A percentile compares a stretch with the other conserved stretches of the same genome.
Evolutionary conservation across 1,140 invertebrate species (phyloP).

Genomic region (Zaprionus nigranus): DNA sequence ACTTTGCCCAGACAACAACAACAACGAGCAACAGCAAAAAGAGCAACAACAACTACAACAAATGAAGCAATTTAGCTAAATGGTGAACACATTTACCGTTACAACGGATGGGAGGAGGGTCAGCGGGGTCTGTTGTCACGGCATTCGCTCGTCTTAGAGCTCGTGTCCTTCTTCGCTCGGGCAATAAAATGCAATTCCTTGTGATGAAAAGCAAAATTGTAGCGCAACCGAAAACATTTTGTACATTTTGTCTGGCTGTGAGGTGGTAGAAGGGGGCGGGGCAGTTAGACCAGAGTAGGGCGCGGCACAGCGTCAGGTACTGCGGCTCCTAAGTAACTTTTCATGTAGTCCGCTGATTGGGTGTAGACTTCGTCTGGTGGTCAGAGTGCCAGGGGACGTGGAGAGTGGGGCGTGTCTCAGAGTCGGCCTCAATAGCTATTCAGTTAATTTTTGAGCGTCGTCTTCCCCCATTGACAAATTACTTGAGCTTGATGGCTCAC

Average conservation of each 20-base stretch:
- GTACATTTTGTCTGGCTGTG: conserved; percentile 9
- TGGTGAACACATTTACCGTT: conserved; percentile 22
- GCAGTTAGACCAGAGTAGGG: not conserved
- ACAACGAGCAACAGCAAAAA: too few species aligned
- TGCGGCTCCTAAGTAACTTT: conserved; percentile 60
- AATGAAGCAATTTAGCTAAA: conserved; percentile 42
- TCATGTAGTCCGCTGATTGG: conserved; percentile 41
- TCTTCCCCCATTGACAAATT: conserved; percentile 65
- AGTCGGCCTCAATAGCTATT: conserved; percentile 49
- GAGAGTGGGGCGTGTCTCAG: not conserved
- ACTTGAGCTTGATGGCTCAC: conserved; percentile 52
- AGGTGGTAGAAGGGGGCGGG: not conserved
- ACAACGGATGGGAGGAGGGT: too few species aligned
- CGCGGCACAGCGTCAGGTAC: conserved; percentile 7
- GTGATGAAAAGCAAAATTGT: conserved; percentile 36
- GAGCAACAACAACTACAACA: not conserved
- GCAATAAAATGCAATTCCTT: conserved; percentile 71
- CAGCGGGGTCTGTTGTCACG: not conserved
- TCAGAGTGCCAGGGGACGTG: too few species aligned
- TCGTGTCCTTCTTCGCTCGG: conserved; percentile 3
- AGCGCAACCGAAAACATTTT: conserved; percentile 33
- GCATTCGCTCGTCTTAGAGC: not conserved
- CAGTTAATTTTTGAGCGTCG: conserved; percentile 73
- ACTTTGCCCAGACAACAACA: conserved; percentile 19
- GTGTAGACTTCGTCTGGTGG: not conserved